Conservation (phyloP, 1,140 invertebrate genomes). For the Nasonia longicornis region DNA sequence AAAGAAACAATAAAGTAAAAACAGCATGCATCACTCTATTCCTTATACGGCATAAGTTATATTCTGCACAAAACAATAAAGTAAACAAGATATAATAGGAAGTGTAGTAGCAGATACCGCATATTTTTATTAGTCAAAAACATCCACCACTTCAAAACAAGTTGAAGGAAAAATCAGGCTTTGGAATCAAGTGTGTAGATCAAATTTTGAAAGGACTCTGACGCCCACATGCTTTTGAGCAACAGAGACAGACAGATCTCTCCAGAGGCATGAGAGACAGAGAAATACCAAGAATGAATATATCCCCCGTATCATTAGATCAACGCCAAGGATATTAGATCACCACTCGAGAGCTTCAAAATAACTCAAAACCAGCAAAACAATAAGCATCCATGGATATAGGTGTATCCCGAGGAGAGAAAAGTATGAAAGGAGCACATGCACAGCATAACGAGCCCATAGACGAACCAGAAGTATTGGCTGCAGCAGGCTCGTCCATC, state of each 20-base stretch:
- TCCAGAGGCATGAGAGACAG: background rate
- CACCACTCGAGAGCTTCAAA: background rate
- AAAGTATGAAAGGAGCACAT: too few relatives aligned
- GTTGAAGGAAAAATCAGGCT: background rate
- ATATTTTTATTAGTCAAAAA: background rate
- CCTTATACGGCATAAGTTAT: too few relatives aligned
- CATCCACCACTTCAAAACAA: background rate
- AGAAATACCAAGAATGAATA: background rate
- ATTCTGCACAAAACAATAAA: too few relatives aligned
- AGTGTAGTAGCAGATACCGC: too few relatives aligned
- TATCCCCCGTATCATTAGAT: background rate
- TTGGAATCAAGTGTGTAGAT: background rate
- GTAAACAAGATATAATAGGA: too few relatives aligned
- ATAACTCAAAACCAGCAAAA: background rate
- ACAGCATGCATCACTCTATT: too few relatives aligned
- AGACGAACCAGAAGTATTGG: constrained; percentile 27
- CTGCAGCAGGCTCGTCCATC: constrained; percentile 34
- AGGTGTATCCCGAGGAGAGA: background rate
- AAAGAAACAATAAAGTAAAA: too few relatives aligned
- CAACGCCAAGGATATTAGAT: background rate
- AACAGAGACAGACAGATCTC: background rate
- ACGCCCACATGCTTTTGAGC: constrained; percentile 9
- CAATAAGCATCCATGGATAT: background rate
- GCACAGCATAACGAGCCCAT: background rate
- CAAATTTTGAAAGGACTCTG: constrained; percentile 17